Conservation (phyloP, 1,140 invertebrate species). For the Heterodera carotae region DNA sequence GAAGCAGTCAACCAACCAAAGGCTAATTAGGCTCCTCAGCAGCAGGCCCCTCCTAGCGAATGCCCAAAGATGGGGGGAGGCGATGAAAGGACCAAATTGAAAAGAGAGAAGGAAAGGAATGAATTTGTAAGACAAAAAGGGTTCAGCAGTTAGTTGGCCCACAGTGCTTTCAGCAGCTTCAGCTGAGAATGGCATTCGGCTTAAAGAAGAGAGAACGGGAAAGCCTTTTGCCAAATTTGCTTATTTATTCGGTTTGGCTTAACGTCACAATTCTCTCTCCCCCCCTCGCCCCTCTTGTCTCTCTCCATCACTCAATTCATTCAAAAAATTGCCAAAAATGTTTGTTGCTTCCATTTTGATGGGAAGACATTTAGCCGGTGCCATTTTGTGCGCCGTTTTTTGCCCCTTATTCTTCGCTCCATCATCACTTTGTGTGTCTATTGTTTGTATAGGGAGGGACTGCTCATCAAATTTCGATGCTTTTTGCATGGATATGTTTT, state of each 20-base stretch:
- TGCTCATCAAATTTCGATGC: background rate
- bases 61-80: no score
- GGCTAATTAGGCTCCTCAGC: background rate
- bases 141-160: no score
- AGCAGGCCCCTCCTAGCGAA: background rate
- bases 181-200: no score
- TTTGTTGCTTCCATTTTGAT: background rate
- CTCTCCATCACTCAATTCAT: background rate
- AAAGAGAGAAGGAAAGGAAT: background rate
- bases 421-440: background rate
- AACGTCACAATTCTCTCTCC: no score
- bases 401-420: background rate
- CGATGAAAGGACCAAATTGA: slow-evolving; percentile 7
- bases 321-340: background rate
- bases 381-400: background rate
- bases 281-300: no score
- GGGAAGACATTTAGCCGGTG: background rate
- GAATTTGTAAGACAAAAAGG: no score
- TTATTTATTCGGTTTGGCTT: no score
- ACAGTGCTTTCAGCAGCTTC: no score
- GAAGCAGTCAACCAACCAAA: background rate
- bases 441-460: background rate
- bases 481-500: background rate
- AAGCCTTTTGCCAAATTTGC: no score
- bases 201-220: no score